Evolutionary conservation across 1,140 invertebrate species (phyloP).

Genomic region (Drosophila arawakana): DNA sequence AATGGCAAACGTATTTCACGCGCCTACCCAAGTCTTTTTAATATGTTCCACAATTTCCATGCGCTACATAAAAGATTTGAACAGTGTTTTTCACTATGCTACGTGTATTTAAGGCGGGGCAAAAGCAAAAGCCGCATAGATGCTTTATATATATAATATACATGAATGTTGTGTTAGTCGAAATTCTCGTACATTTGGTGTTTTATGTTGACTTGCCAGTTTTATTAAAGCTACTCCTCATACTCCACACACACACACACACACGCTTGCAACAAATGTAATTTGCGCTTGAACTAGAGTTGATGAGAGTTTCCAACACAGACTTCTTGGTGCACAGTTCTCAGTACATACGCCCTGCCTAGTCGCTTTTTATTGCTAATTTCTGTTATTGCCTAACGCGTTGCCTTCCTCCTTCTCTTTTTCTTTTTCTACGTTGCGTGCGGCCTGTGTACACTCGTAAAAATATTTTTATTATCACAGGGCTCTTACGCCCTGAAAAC

Average conservation of each 20-base stretch:
- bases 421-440: conserved; percentile 45
- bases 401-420: not conserved
- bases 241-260: not conserved
- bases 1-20: conserved; percentile 51
- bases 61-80: conserved; percentile 36
- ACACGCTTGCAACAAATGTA: conserved; percentile 25
- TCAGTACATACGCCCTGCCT: conserved; percentile 3
- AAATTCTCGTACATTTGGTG: conserved; percentile 29
- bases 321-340: too few species aligned
- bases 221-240: conserved; percentile 29
- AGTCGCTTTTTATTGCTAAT: conserved; percentile 73
- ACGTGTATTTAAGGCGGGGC: conserved; percentile 7
- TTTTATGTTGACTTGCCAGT: conserved; percentile 41
- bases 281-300: conserved; percentile 12
- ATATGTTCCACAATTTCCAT: conserved; percentile 36
- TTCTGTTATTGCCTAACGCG: conserved; percentile 70
- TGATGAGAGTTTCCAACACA: conserved; percentile 2
- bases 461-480: conserved; percentile 76
- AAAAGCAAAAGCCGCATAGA: conserved; percentile 2
- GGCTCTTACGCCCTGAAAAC: conserved; percentile 2
- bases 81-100: conserved; percentile 52
- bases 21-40: conserved; percentile 49
- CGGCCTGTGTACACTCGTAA: conserved; percentile 69
- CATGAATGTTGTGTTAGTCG: not conserved
- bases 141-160: conserved; percentile 3